These are phyloP conservation scores for Dorcus hopei DNA, from an alignment of 2,888 invertebrate genomes.

Conservation along the genomic window DNA sequence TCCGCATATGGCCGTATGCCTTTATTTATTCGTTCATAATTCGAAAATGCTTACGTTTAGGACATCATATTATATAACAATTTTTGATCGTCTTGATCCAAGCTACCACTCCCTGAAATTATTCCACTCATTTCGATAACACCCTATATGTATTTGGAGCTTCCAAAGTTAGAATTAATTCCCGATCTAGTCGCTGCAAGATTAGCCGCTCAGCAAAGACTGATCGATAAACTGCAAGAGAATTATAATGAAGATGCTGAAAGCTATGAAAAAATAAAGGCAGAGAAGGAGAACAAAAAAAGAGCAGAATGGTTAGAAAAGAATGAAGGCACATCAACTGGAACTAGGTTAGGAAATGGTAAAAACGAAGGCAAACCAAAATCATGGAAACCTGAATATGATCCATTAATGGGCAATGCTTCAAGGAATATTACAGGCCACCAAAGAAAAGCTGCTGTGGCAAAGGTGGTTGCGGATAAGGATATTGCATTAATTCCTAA, in stretches of 20 bases:
- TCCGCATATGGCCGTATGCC: too few species aligned
- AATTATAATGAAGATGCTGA: slow-evolving; percentile 42
- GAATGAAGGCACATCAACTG: slow-evolving; percentile 23
- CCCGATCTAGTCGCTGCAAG: slow-evolving; percentile 37
- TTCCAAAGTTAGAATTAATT: too few species aligned
- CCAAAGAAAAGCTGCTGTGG: slow-evolving; percentile 42
- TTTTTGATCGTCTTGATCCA: too few species aligned
- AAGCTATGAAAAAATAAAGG: slow-evolving; percentile 39
- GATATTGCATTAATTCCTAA: neutral
- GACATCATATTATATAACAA: too few species aligned
- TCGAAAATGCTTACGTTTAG: too few species aligned
- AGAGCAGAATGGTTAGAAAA: slow-evolving; percentile 32
- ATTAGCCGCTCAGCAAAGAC: slow-evolving; percentile 42
- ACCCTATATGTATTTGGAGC: too few species aligned
- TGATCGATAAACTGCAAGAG: slow-evolving; percentile 48
- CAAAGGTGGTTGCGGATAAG: slow-evolving; percentile 44
- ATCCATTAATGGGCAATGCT: slow-evolving; percentile 43
- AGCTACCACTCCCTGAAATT: too few species aligned
- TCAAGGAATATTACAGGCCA: slow-evolving; percentile 41
- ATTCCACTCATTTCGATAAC: too few species aligned
- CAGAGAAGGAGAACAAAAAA: slow-evolving; percentile 43
- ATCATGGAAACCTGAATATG: slow-evolving; percentile 33
- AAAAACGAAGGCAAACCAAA: slow-evolving; percentile 1
- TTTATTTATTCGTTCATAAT: too few species aligned
- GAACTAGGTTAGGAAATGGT: slow-evolving; percentile 34